Conservation (phyloP, 1,140 invertebrate genomes). For the Sesamia nonagrioides region DNA sequence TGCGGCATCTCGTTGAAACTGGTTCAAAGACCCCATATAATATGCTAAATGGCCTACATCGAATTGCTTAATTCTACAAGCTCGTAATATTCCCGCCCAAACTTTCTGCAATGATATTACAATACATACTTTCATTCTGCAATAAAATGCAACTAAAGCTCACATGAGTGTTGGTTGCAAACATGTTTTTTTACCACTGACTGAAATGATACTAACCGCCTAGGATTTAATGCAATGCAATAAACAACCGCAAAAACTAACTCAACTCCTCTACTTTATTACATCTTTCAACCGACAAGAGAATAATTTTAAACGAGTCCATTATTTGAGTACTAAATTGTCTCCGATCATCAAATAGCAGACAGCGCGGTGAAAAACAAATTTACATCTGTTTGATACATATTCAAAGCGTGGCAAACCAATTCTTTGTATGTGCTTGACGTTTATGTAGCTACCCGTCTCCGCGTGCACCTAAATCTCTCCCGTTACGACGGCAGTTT, state of each 20-base stretch:
- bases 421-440: conserved; percentile 5
- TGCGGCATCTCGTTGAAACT: conserved; percentile 26
- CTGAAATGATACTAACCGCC: neutral
- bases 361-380: conserved; percentile 12
- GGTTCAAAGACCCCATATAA: conserved; percentile 38
- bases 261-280: conserved; percentile 5
- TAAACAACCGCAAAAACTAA: conserved; percentile 4
- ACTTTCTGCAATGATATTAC: neutral
- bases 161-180: neutral
- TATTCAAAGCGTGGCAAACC: conserved; percentile 42
- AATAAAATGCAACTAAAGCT: neutral
- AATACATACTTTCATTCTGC: neutral
- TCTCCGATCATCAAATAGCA: neutral
- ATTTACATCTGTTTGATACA: conserved; percentile 31
- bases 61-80: conserved; percentile 25
- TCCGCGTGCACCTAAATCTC: conserved; percentile 47
- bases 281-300: neutral
- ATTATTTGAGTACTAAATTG: conserved; percentile 17
- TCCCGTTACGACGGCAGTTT: conserved; percentile 47
- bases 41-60: conserved; percentile 30
- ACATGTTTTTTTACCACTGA: neutral
- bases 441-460: conserved; percentile 31
- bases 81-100: conserved; percentile 20
- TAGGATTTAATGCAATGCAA: neutral
- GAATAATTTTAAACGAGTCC: neutral